These are phyloP conservation scores for Pomacea canaliculata DNA, from an alignment of 2,888 invertebrate genomes.

Conservation along the genomic window DNA sequence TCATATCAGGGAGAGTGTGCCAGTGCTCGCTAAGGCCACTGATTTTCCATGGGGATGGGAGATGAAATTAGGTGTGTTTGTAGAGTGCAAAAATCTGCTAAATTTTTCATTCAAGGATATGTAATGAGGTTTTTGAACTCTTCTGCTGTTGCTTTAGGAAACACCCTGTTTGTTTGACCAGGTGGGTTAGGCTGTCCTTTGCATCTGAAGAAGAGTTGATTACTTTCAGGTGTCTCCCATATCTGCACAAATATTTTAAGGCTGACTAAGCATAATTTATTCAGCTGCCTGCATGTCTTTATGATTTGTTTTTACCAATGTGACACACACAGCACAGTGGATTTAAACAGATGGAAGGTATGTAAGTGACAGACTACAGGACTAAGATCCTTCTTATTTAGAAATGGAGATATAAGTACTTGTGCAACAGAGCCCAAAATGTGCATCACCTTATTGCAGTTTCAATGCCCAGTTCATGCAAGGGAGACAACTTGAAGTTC, in stretches of 20 bases:
- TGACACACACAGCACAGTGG: not conserved
- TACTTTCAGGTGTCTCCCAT: conserved; percentile 64
- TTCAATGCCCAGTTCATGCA: conserved; percentile 64
- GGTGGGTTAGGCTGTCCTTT: conserved; percentile 56
- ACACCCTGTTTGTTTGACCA: conserved; percentile 56
- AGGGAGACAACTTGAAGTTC: conserved; percentile 52
- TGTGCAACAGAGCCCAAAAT: too few species aligned
- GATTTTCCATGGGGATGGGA: too few species aligned
- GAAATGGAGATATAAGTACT: too few species aligned
- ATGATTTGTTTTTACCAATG: not conserved
- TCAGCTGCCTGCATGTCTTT: too few species aligned
- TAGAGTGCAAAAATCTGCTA: too few species aligned
- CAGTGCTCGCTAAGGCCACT: too few species aligned
- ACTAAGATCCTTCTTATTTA: too few species aligned
- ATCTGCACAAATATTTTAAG: conserved; percentile 40
- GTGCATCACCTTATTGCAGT: conserved; percentile 58
- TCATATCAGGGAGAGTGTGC: too few species aligned
- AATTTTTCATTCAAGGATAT: conserved; percentile 52
- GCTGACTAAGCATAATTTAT: not conserved
- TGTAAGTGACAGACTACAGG: too few species aligned
- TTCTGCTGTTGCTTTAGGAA: conserved; percentile 65
- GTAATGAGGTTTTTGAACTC: conserved; percentile 36
- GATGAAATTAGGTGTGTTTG: too few species aligned
- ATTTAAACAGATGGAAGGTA: too few species aligned
- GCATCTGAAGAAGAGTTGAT: conserved; percentile 55